Base-by-base conservation (phyloP, 2,888 invertebrate genomes). In the Polyommatus icarus region DNA sequence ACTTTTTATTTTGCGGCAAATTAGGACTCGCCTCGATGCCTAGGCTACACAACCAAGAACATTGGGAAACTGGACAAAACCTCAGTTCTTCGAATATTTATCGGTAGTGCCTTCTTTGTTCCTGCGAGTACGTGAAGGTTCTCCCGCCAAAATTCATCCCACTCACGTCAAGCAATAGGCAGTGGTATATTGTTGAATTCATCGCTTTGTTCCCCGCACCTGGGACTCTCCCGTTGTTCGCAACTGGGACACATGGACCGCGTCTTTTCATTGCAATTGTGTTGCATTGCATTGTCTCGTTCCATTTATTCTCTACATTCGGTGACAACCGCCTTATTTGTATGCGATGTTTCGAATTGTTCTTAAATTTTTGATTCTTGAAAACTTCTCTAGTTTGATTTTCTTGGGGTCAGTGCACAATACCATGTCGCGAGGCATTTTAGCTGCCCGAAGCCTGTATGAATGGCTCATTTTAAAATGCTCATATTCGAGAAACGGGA, bases 241-340 rank as follows among this genome's bases (percentile, higher is more conserved):
- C 85, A 92, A 91, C 86, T 92, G 82, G 91, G 89, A 88, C 92
- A 91, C 89, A 90, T 88, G 82, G 85, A 83, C 87, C 85, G 85
- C 87, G 90, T 91, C 92, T 92, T 93, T 93, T 91, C 91, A 90
- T 83, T 87, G 87, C 91, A 91, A 93, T 92, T 93, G 93, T 92
- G 86, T 91, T 90, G 90, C 87, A 84, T 81, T 80, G 87, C 84
- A 92, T 93, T 92, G 92, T 92, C 88, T 86, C 84, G 85, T 90
- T 90, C 89, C 91, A 91, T 92, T 92, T 91, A 86, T 85, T 85
- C 85, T 80, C 78, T 82, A 78, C 82, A 82, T 85, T 83, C 79
- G 82, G 84, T 85, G 87, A 87, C 86, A 86, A 87, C 85, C 80
- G 82, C 83, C 85, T 84, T 84, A 83, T 84, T 84, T 84, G 82